Percentiles rank a stretch among this genome's conserved stretches.
Evolutionary conservation across 64 coral and sea anemone genomes (phyloP).

Genomic region (Exaiptasia diaphana): DNA sequence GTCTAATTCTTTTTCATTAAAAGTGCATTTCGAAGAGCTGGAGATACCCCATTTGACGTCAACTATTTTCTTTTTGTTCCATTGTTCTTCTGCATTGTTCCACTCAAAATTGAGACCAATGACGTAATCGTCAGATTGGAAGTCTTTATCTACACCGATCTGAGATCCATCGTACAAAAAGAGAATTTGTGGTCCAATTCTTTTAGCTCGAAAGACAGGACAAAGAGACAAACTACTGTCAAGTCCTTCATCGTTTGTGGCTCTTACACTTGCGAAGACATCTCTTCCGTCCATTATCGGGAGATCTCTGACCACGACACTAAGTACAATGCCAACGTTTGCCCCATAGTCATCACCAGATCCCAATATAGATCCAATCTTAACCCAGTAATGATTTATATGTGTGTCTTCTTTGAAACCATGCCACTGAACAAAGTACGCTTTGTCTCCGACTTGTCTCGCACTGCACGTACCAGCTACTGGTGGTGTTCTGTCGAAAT

Average conservation of each 20-base stretch:
- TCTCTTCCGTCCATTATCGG: constrained; percentile 89
- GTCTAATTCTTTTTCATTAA: constrained; percentile 71
- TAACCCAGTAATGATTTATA: constrained; percentile 74
- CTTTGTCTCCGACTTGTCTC: constrained; percentile 71
- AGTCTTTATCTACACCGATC: constrained; percentile 58
- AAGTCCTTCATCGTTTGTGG: constrained; percentile 77
- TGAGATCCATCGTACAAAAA: constrained; percentile 78
- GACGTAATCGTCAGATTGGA: constrained; percentile 61
- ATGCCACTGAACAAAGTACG: constrained; percentile 87
- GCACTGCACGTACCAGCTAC: constrained; percentile 65
- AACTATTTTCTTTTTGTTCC: no score
- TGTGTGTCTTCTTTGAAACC: constrained; percentile 81
- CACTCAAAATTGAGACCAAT: constrained; percentile 79
- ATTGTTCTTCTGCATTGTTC: not conserved
- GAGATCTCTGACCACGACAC: constrained; percentile 56
- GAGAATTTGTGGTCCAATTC: constrained; percentile 69
- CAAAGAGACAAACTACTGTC: constrained; percentile 74
- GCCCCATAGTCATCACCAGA: constrained; percentile 88
- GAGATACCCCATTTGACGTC: constrained; percentile 86
- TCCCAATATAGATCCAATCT: constrained; percentile 76
- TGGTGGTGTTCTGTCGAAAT: constrained; percentile 78
- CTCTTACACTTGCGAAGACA: constrained; percentile 67
- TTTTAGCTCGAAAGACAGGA: constrained; percentile 58
- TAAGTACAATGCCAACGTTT: constrained; percentile 57
- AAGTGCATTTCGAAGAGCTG: constrained; percentile 47